These are phyloP conservation scores for Biston betularia DNA, from an alignment of 2,888 invertebrate species.

Conservation along the genomic window DNA sequence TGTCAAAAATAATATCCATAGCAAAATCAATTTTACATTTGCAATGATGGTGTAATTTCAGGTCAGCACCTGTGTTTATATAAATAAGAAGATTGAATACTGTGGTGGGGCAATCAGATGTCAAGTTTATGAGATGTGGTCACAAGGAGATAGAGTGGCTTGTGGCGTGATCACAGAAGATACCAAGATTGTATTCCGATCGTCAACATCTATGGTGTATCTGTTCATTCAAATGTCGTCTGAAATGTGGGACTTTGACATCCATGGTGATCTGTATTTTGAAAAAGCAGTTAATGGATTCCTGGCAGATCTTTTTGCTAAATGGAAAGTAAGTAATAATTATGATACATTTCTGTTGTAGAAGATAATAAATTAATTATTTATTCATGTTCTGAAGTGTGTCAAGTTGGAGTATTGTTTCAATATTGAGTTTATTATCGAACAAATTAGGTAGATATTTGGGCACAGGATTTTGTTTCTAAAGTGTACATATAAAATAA, in stretches of 20 bases:
- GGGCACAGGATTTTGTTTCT: too few relatives aligned
- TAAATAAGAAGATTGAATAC: conserved; percentile 97
- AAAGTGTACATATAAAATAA: too few relatives aligned
- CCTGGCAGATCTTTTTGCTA: conserved; percentile 96
- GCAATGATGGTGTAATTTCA: conserved; percentile 62
- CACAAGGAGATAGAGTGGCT: conserved; percentile 96
- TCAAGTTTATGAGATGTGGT: conserved; percentile 98
- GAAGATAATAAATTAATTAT: too few relatives aligned
- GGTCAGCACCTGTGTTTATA: conserved; percentile 96
- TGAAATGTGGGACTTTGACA: conserved; percentile 99
- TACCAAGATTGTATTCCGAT: conserved; percentile 98
- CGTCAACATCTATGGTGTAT: conserved; percentile 98
- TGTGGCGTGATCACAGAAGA: conserved; percentile 98
- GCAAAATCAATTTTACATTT: too few relatives aligned
- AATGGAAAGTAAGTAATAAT: conserved; percentile 92
- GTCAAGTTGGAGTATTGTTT: too few relatives aligned
- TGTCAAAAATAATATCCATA: too few relatives aligned
- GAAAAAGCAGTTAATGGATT: conserved; percentile 99
- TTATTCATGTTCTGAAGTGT: too few relatives aligned
- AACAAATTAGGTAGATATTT: too few relatives aligned
- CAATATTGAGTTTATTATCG: too few relatives aligned
- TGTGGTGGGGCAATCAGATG: conserved; percentile 94
- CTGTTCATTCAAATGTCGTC: conserved; percentile 99
- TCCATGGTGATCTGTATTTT: conserved; percentile 99
- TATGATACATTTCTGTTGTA: background rate